A percentile compares a stretch with the other conserved stretches of the same genome.
Evolutionary conservation across 2,888 invertebrate species (phyloP).

Genomic region (Drosophila monieri): DNA sequence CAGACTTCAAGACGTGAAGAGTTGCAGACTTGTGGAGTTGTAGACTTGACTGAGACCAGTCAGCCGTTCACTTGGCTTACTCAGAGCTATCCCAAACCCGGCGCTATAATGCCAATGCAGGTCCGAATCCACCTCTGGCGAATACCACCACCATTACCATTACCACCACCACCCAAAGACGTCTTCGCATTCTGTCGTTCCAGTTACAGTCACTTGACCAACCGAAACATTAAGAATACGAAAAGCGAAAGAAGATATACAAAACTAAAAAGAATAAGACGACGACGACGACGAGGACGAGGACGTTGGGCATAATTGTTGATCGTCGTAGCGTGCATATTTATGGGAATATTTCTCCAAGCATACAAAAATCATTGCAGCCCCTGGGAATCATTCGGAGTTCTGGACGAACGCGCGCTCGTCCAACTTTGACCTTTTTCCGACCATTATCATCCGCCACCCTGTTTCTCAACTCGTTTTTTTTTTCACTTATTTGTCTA

Average conservation of each 20-base stretch:
- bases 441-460: conserved; percentile 33
- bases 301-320: conserved; percentile 70
- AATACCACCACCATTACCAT: conserved; percentile 21
- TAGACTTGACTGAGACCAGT: conserved; percentile 60
- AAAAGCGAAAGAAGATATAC: conserved; percentile 31
- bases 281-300: conserved; percentile 13
- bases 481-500: conserved; percentile 47
- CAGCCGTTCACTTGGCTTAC: conserved; percentile 68
- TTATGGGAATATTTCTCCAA: conserved; percentile 73
- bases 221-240: conserved; percentile 83
- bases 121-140: conserved; percentile 32
- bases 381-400: conserved; percentile 42
- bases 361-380: conserved; percentile 65
- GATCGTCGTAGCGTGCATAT: conserved; percentile 77
- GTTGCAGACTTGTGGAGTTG: conserved; percentile 46
- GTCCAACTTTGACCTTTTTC: conserved; percentile 76
- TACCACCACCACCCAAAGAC: conserved; percentile 20
- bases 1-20: conserved; percentile 42
- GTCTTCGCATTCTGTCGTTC: conserved; percentile 63
- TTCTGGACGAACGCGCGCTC: conserved; percentile 75
- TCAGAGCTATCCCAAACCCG: conserved; percentile 51
- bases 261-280: conserved; percentile 28
- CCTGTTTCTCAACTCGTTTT: neutral
- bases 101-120: conserved; percentile 77
- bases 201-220: conserved; percentile 84